phyloP scores from a whole-genome alignment of 2,113 vertebrate genomes.

The Oostethus manadensis region DNA sequence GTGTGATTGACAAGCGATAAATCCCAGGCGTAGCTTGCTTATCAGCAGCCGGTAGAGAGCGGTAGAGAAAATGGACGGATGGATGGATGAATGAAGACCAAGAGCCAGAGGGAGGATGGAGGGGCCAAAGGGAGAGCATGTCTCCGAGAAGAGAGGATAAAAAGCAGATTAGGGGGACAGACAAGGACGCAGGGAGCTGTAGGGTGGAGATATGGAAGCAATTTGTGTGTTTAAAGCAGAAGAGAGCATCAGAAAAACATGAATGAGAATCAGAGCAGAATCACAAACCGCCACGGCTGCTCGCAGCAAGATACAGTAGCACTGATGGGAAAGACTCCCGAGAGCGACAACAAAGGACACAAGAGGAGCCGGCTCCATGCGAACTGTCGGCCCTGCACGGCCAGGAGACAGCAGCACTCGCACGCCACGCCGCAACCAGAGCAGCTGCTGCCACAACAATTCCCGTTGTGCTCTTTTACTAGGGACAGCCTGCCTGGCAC shows the following conservation, averaged over 20 bases:
- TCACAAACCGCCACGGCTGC: constrained; percentile 18
- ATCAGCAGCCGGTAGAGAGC: background rate
- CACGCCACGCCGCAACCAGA: constrained; percentile 30
- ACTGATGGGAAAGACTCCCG: constrained; percentile 58
- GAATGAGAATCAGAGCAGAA: constrained; percentile 1
- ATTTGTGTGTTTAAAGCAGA: background rate
- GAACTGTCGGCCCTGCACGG: constrained; percentile 58
- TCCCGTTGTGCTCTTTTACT: constrained; percentile 68
- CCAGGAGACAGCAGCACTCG: constrained; percentile 47
- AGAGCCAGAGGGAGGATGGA: constrained; percentile 24
- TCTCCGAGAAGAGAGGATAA: constrained; percentile 6
- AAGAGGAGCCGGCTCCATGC: constrained; percentile 71
- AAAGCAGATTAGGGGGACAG: constrained; percentile 34
- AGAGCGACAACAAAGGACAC: constrained; percentile 75
- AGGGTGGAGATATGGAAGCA: constrained; percentile 9
- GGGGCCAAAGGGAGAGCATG: constrained; percentile 26
- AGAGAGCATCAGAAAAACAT: constrained; percentile 11
- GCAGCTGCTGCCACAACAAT: constrained; percentile 71
- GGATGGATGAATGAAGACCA: constrained; percentile 27
- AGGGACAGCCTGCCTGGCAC: constrained; percentile 36
- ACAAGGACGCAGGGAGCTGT: constrained; percentile 10
- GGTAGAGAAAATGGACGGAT: background rate
- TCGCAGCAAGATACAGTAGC: constrained; percentile 32
- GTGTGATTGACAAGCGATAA: background rate
- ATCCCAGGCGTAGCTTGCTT: background rate